phyloP scores from a whole-genome alignment of 2,888 invertebrate species.

The Omphaloscelis lunosa region DNA sequence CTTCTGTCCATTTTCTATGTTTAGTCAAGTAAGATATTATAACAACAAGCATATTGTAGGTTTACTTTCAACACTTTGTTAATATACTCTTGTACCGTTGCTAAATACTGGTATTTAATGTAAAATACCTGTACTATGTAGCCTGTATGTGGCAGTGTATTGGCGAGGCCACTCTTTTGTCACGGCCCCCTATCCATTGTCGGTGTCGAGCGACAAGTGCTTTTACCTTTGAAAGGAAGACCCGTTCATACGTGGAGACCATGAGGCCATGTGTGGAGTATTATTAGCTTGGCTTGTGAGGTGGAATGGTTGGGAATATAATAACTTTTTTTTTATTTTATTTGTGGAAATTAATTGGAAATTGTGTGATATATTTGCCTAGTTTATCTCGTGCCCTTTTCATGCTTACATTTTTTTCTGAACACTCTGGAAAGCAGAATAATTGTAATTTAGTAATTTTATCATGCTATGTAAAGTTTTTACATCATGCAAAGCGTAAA shows the following conservation, averaged over 20 bases:
- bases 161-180: constrained; percentile 72
- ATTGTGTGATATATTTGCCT: not conserved
- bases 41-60: too few species aligned
- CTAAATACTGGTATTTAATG: constrained; percentile 9
- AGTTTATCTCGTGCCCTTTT: not conserved
- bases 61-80: too few species aligned
- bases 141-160: constrained; percentile 37
- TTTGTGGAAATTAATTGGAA: not conserved
- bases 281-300: constrained; percentile 12
- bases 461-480: not conserved
- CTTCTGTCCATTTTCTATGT: too few species aligned
- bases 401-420: not conserved
- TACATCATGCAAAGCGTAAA: not conserved
- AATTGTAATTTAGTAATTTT: not conserved
- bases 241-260: constrained; percentile 66
- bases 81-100: not conserved
- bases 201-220: constrained; percentile 76
- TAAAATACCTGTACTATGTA: constrained; percentile 17
- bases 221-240: constrained; percentile 75
- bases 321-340: not conserved
- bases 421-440: not conserved
- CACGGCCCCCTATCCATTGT: constrained; percentile 75
- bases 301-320: not conserved
- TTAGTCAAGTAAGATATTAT: too few species aligned
- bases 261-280: constrained; percentile 34